phyloP scores from a whole-genome alignment of 1,140 invertebrate genomes.

The Aradophagus sp. region DNA sequence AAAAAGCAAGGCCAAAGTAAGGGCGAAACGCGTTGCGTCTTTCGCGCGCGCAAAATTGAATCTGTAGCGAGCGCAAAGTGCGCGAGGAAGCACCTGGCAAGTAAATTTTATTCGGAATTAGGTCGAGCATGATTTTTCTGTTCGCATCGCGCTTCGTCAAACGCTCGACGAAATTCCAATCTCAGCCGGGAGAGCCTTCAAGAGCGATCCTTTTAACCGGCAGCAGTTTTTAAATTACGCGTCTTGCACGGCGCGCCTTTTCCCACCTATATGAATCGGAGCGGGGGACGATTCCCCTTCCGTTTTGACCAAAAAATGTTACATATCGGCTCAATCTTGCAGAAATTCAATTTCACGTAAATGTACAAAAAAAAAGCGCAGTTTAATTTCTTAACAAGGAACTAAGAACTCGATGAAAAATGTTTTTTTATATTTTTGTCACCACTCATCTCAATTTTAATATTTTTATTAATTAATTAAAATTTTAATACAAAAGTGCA shows the following conservation, averaged over 20 bases:
- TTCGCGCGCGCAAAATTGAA: conserved; percentile 29
- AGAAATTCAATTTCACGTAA: too few species aligned
- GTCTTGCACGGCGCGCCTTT: conserved; percentile 21
- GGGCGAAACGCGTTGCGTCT: neutral
- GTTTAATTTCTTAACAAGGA: too few species aligned
- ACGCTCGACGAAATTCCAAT: conserved; percentile 42
- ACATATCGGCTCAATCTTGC: neutral
- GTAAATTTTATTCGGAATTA: conserved; percentile 48
- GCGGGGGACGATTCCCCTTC: too few species aligned
- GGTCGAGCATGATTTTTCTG: conserved; percentile 47
- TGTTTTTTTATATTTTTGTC: too few species aligned
- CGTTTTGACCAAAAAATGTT: neutral
- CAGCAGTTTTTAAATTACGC: conserved; percentile 51
- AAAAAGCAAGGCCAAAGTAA: neutral
- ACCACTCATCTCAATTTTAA: too few species aligned
- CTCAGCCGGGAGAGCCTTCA: conserved; percentile 28
- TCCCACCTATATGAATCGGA: too few species aligned
- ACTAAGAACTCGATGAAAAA: too few species aligned
- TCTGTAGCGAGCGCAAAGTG: conserved; percentile 20
- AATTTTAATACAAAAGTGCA: too few species aligned
- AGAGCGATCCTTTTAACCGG: conserved; percentile 36
- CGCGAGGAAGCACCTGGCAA: conserved; percentile 24
- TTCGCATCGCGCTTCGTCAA: conserved; percentile 33
- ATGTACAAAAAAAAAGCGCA: too few species aligned
- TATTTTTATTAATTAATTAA: too few species aligned